Conservation (phyloP, 53 echinoderm and acorn worm genomes). For the Astropecten irregularis region DNA sequence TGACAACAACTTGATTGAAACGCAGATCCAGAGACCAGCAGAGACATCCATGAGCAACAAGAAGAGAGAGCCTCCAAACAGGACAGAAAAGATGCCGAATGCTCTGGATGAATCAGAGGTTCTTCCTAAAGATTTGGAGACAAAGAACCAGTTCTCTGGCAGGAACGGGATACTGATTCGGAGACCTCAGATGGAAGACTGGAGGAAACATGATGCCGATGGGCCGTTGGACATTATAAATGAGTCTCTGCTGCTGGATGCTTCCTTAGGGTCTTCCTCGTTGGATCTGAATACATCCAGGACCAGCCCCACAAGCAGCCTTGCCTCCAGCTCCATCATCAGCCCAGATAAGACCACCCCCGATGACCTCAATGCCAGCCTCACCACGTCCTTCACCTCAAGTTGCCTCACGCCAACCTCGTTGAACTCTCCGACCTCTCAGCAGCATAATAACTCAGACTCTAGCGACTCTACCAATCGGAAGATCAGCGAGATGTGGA, state of each 20-base stretch:
- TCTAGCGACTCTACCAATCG: conserved; percentile 41
- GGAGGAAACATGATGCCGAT: neutral
- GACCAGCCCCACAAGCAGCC: conserved; percentile 5
- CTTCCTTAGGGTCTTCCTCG: neutral
- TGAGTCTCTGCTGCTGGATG: neutral
- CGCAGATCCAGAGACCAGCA: neutral
- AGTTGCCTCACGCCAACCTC: neutral
- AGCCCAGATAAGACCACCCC: neutral
- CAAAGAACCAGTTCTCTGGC: neutral
- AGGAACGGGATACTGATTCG: neutral
- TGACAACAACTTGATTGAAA: neutral
- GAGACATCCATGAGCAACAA: neutral
- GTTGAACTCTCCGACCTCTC: neutral
- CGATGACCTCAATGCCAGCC: neutral
- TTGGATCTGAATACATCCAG: conserved; percentile 16
- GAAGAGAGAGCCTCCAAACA: neutral
- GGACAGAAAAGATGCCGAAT: neutral
- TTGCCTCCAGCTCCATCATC: conserved; percentile 1
- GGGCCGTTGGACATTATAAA: neutral
- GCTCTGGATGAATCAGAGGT: neutral
- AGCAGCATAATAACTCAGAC: neutral
- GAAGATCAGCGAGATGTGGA: conserved; percentile 14
- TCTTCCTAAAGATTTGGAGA: neutral
- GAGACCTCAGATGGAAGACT: neutral
- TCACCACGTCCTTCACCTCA: neutral